Evolutionary conservation across 2,888 invertebrate species (phyloP), one percentile per base, ranked within the genome.

Genomic region (Synanthedon myopaeformis): DNA sequence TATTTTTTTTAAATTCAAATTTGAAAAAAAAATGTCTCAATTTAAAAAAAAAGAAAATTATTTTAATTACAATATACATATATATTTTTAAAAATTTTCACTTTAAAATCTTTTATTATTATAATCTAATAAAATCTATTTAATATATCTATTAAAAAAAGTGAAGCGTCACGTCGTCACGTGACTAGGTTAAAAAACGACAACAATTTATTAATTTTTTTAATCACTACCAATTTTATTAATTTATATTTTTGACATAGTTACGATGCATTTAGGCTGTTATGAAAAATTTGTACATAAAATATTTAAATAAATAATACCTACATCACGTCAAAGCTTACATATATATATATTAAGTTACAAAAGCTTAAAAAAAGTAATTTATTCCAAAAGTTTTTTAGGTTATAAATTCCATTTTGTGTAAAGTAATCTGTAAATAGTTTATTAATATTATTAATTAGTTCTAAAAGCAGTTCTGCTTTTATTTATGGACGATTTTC

Each of bases 371-470:
- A 55, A 55, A 52, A 17, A 12, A 52, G 45, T 55, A 56, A 58
- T 56, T 58, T 58, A 58, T 58, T 58, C 56, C 56, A 58, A 58
- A 56, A 54, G 52, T 45, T 45, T 54, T n/a, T 51, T 49, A 41
- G 52, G 13, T 50, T 52, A 52, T 51, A 23, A 53, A 52, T 53
- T 56, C 52, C 53, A 56, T 45, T 53, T 53, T 50, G 41, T 13
- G 51, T 41, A 48, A 41, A 54, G 14, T 28, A 53, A 53, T 53
- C 53, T 56, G 56, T 56, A 56, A 41, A 56, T 56, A 56, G 42
- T 10, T 42, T 49, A 50, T 53, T 54, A 52, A 54, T 52, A 53
- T 49, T 49, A 23, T 17, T 53, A 53, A 52, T 51, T 14, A 35
- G 49, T 53, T 53, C 4, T 53, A 54, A 48, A 49, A 13, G 49